Conservation (phyloP, 2,888 invertebrate genomes). For the Apomyelois bistriatella region DNA sequence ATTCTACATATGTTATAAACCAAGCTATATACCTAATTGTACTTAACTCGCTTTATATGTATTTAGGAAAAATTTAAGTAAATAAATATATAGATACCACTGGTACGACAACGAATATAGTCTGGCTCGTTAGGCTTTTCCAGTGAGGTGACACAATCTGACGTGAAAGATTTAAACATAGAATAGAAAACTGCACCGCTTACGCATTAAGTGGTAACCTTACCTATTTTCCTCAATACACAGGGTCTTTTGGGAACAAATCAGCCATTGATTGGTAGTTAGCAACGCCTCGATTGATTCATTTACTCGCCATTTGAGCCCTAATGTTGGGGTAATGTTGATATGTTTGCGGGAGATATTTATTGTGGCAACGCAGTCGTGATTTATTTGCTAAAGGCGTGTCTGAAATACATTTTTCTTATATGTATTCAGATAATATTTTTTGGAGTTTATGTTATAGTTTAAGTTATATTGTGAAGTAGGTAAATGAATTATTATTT, state of each 20-base stretch:
- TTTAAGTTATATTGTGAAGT: no score
- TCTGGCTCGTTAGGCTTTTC: no score
- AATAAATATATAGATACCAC: no score
- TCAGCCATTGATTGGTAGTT: conserved; percentile 75
- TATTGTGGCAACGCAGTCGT: conserved; percentile 15
- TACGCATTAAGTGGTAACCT: conserved; percentile 18
- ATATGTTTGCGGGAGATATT: conserved; percentile 39
- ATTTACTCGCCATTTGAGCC: conserved; percentile 49
- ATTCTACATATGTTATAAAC: no score
- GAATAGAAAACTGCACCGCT: conserved; percentile 22
- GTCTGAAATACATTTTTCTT: not conserved
- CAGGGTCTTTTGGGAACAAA: conserved; percentile 57
- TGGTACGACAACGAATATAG: no score
- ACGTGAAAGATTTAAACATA: no score
- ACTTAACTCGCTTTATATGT: no score
- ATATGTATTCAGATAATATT: not conserved
- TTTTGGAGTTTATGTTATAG: not conserved
- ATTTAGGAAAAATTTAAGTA: no score
- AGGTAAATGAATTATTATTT: no score
- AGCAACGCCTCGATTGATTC: conserved; percentile 66
- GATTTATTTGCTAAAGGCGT: not conserved
- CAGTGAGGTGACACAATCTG: no score
- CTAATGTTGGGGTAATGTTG: conserved; percentile 40
- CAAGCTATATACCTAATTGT: no score
- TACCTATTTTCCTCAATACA: conserved; percentile 39